A percentile compares a stretch with the other conserved stretches of the same genome.
Conservation (phyloP, 53 echinoderm and acorn worm genomes). For the Apostichopus leukothele region DNA sequence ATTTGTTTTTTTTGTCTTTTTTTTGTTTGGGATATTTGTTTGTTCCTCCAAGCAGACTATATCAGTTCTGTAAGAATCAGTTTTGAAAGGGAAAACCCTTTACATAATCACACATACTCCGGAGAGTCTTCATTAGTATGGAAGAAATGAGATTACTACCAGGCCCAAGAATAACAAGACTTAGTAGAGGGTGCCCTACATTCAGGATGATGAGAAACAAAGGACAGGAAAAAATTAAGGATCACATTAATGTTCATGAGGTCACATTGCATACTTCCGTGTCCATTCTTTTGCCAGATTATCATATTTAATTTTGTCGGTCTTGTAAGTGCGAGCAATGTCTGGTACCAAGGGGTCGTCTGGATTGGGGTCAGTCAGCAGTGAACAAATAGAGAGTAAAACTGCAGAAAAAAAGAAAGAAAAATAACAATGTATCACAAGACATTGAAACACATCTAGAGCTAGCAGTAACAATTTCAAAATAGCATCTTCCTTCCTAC, state of each 20-base stretch:
- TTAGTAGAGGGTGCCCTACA: slow-evolving; percentile 19
- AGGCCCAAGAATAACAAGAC: slow-evolving; percentile 35
- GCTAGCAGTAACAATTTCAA: no score
- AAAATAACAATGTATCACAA: neutral
- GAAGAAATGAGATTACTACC: slow-evolving; percentile 30
- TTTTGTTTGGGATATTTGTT: neutral
- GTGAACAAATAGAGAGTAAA: slow-evolving; percentile 92
- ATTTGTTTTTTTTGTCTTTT: neutral
- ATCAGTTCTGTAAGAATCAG: neutral
- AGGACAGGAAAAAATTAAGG: slow-evolving; percentile 45
- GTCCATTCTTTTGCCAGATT: slow-evolving; percentile 83
- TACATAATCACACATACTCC: slow-evolving; percentile 18
- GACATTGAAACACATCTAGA: no score
- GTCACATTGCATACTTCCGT: slow-evolving; percentile 85
- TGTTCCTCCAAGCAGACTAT: neutral
- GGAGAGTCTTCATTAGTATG: slow-evolving; percentile 1
- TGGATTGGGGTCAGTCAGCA: slow-evolving; percentile 88
- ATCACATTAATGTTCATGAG: slow-evolving; percentile 31
- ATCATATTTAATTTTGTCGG: slow-evolving; percentile 63
- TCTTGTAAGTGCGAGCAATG: slow-evolving; percentile 91
- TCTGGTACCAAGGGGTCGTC: slow-evolving; percentile 90
- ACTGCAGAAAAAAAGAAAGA: slow-evolving; percentile 57
- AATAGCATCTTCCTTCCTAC: no score
- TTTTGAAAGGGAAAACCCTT: slow-evolving; percentile 2
- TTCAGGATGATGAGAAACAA: slow-evolving; percentile 30